These are phyloP conservation scores for Nymphicus hollandicus DNA, from an alignment of 2,113 vertebrate species.

Conservation along the genomic window DNA sequence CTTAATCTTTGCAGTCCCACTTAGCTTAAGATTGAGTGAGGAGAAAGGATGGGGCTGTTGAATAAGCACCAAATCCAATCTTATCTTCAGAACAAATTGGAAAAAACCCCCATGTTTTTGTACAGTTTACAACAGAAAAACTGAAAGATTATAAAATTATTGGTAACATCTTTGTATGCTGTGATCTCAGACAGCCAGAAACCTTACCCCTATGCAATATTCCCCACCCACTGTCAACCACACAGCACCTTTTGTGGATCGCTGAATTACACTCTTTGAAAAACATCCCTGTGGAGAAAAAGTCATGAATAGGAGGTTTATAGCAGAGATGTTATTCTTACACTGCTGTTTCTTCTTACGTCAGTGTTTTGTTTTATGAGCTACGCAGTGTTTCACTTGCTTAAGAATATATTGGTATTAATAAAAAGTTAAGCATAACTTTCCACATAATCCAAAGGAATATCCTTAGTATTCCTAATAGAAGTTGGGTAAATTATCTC, in stretches of 20 bases:
- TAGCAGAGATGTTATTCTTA: background rate
- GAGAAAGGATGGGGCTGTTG: background rate
- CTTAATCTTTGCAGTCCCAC: background rate
- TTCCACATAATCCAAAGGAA: background rate
- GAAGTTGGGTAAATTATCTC: background rate
- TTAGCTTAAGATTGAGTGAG: background rate
- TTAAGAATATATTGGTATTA: background rate
- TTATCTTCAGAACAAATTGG: background rate
- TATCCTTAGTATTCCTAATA: background rate
- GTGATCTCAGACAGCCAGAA: background rate
- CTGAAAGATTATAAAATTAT: background rate
- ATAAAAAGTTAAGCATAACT: background rate
- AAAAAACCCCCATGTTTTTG: accelerated
- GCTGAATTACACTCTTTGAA: background rate
- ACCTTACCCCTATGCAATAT: background rate
- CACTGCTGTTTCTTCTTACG: background rate
- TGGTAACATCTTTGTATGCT: background rate
- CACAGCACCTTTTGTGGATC: background rate
- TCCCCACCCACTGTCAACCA: background rate
- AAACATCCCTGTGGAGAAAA: background rate
- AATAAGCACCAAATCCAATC: background rate
- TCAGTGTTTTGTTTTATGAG: background rate
- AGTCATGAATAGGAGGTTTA: background rate
- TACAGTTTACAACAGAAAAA: background rate
- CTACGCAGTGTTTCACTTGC: background rate